These are phyloP conservation scores for Hirtodrosophila duncani DNA, from an alignment of 2,888 invertebrate species.

Conservation along the genomic window DNA sequence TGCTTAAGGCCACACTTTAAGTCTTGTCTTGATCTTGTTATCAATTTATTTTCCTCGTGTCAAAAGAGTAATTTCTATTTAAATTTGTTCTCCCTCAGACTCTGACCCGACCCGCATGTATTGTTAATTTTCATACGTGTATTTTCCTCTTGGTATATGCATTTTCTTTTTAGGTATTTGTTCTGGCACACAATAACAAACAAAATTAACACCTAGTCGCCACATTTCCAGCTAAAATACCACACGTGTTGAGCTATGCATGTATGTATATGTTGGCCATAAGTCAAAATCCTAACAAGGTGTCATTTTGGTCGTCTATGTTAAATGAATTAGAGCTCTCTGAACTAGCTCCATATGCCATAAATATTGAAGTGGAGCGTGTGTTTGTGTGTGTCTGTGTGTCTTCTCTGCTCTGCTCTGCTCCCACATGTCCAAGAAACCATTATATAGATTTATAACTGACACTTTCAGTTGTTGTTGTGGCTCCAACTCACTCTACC, in stretches of 20 bases:
- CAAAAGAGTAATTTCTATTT: constrained; percentile 6
- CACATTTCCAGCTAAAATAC: constrained; percentile 52
- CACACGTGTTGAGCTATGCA: constrained; percentile 8
- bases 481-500: too few relatives aligned
- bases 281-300: constrained; percentile 60
- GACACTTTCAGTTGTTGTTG: constrained; percentile 62
- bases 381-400: background rate
- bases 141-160: constrained; percentile 33
- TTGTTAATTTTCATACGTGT: constrained; percentile 32
- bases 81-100: constrained; percentile 3
- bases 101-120: constrained; percentile 44
- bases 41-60: constrained; percentile 12
- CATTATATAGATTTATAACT: constrained; percentile 45
- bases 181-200: constrained; percentile 35
- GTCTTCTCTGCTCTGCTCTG: constrained; percentile 4
- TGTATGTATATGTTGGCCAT: constrained; percentile 17
- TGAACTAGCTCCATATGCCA: constrained; percentile 19
- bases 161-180: constrained; percentile 36
- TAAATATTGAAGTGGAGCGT: constrained; percentile 37
- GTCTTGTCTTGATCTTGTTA: constrained; percentile 19
- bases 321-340: constrained; percentile 52
- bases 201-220: constrained; percentile 64
- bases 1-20: background rate
- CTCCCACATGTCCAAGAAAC: constrained; percentile 36
- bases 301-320: constrained; percentile 49